Percentiles rank a stretch among this genome's conserved stretches.
Conservation (phyloP, 2,888 invertebrate species). For the Leptopilina drosophilae region DNA sequence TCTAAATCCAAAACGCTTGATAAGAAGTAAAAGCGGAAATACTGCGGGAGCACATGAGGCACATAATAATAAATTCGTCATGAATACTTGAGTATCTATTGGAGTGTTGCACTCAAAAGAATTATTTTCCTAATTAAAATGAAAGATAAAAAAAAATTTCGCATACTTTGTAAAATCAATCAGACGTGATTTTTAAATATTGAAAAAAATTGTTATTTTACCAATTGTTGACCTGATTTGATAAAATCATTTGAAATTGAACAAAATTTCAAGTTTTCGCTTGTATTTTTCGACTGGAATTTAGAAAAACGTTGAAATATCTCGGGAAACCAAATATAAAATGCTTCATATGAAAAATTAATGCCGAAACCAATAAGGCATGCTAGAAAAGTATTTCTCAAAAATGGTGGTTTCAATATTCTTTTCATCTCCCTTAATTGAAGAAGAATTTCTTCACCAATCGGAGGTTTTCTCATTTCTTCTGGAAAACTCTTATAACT, state of each 20-base stretch:
- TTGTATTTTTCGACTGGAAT: conserved; percentile 78
- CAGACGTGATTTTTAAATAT: too few species aligned
- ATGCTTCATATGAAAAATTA: conserved; percentile 88
- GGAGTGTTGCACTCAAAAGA: not conserved
- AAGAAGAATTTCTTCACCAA: not conserved
- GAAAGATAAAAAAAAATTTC: not conserved
- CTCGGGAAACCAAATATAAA: conserved; percentile 95
- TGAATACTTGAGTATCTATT: not conserved
- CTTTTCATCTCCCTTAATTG: not conserved
- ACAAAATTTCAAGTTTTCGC: not conserved
- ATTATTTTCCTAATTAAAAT: not conserved
- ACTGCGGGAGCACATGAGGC: conserved; percentile 7
- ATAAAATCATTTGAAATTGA: not conserved
- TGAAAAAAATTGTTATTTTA: not conserved
- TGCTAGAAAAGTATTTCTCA: conserved; percentile 16
- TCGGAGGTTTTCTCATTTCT: not conserved
- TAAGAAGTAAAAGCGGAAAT: not conserved
- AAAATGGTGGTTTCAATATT: not conserved
- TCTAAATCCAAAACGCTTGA: conserved; percentile 18
- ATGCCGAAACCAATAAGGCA: not conserved
- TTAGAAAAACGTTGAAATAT: conserved; percentile 87
- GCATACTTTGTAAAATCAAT: too few species aligned
- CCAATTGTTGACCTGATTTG: not conserved
- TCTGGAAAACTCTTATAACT: not conserved
- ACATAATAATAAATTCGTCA: not conserved